phyloP scores from a whole-genome alignment of 2,888 invertebrate genomes.

The Gisinianus flammeolus region DNA sequence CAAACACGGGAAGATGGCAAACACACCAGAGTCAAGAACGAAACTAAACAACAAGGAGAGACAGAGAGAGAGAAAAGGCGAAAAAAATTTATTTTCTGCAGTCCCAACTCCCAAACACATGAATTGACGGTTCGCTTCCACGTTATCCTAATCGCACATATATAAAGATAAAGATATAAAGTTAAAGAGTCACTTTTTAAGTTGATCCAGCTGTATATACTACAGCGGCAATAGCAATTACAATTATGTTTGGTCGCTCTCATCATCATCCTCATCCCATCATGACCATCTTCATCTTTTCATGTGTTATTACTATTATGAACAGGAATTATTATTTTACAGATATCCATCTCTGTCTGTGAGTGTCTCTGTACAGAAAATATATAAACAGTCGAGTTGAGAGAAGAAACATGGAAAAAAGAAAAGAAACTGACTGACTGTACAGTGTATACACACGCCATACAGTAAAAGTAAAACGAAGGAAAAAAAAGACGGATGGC shows the following conservation, averaged over 20 bases:
- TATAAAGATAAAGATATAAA: too few relatives aligned
- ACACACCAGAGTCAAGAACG: background rate
- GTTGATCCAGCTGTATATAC: too few relatives aligned
- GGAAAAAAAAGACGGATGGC: background rate
- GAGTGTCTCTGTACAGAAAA: background rate
- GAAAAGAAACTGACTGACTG: background rate
- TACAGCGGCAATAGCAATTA: slow-evolving; percentile 8
- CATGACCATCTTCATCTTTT: slow-evolving; percentile 8
- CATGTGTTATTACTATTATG: background rate
- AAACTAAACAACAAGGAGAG: too few relatives aligned
- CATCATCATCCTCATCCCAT: background rate
- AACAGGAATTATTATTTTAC: too few relatives aligned
- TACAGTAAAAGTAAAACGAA: background rate
- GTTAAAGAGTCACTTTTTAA: background rate
- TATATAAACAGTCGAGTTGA: background rate
- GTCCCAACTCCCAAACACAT: too few relatives aligned
- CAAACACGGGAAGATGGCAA: background rate
- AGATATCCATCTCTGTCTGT: too few relatives aligned
- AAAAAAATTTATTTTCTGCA: too few relatives aligned
- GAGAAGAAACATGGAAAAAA: background rate
- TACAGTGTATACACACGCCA: background rate
- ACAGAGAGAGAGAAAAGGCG: too few relatives aligned
- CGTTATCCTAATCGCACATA: too few relatives aligned
- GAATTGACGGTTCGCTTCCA: too few relatives aligned
- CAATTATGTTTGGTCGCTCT: slow-evolving; percentile 13